Evolutionary conservation across 2,113 vertebrate genomes (phyloP).

Genomic region (Zosterops borbonicus): DNA sequence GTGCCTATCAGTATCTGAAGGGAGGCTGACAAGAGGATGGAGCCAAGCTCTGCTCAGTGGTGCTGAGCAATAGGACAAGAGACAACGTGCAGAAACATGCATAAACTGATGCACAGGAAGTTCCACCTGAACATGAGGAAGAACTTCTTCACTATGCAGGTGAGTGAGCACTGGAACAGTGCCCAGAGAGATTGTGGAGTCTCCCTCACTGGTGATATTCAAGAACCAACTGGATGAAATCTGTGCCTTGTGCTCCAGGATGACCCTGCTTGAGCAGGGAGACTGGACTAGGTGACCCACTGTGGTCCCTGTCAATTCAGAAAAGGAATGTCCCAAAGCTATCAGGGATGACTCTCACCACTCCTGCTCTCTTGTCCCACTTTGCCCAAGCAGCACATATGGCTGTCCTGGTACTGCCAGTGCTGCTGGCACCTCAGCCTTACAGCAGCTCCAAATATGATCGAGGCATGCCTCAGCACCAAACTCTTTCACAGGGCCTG

Average conservation of each 20-base stretch:
- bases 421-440: background rate
- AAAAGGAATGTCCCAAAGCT: background rate
- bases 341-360: background rate
- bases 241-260: too few relatives aligned
- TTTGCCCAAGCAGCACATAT: background rate
- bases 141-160: fast-evolving
- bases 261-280: background rate
- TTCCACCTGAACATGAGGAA: background rate
- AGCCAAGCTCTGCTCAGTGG: background rate
- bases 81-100: background rate
- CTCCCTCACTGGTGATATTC: background rate
- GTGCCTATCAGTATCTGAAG: background rate
- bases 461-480: background rate
- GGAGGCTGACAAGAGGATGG: background rate
- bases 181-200: background rate
- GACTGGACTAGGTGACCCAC: background rate
- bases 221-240: background rate
- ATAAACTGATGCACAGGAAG: background rate
- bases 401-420: background rate
- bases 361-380: background rate
- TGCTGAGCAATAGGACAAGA: background rate
- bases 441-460: fast-evolving
- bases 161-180: background rate
- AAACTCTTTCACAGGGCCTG: background rate
- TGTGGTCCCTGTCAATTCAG: background rate